phyloP scores from a whole-genome alignment of 2,888 invertebrate genomes.

The Chloroclysta siterata region DNA sequence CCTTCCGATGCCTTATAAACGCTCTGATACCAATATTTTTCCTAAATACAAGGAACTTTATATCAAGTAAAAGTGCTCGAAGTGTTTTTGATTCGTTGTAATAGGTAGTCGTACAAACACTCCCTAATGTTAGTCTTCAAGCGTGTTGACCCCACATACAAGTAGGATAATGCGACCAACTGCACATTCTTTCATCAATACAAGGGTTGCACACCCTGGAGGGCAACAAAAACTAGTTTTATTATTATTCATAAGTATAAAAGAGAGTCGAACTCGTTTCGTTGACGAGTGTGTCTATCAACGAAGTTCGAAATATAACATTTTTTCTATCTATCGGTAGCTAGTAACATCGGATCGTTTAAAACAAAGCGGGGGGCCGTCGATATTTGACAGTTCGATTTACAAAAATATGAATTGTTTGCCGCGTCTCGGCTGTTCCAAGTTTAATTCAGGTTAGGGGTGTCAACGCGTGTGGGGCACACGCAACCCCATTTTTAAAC shows the following conservation, averaged over 20 bases:
- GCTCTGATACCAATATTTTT: conserved; percentile 38
- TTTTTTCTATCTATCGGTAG: conserved; percentile 59
- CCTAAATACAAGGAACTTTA: conserved; percentile 44
- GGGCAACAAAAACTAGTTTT: conserved; percentile 70
- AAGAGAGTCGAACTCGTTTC: conserved; percentile 63
- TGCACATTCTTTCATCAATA: conserved; percentile 73
- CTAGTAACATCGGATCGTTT: conserved; percentile 61
- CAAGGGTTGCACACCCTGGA: conserved; percentile 78
- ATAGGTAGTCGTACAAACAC: conserved; percentile 48
- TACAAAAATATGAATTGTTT: conserved; percentile 53
- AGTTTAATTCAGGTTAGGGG: conserved; percentile 75
- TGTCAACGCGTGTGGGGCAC: conserved; percentile 69
- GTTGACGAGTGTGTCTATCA: conserved; percentile 71
- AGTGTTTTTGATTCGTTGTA: conserved; percentile 35
- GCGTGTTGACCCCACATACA: conserved; percentile 74
- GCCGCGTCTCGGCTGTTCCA: conserved; percentile 51
- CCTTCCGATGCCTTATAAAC: conserved; percentile 81
- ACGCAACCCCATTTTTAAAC: conserved; percentile 79
- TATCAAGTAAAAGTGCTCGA: conserved; percentile 7
- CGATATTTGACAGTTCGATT: conserved; percentile 59
- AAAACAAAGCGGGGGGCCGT: conserved; percentile 72
- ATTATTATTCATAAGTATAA: conserved; percentile 74
- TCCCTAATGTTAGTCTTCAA: conserved; percentile 63
- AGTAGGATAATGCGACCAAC: conserved; percentile 60
- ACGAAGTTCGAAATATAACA: conserved; percentile 57